phyloP scores from a whole-genome alignment of 2,113 vertebrate species.

The Cyprinodon variegatus region DNA sequence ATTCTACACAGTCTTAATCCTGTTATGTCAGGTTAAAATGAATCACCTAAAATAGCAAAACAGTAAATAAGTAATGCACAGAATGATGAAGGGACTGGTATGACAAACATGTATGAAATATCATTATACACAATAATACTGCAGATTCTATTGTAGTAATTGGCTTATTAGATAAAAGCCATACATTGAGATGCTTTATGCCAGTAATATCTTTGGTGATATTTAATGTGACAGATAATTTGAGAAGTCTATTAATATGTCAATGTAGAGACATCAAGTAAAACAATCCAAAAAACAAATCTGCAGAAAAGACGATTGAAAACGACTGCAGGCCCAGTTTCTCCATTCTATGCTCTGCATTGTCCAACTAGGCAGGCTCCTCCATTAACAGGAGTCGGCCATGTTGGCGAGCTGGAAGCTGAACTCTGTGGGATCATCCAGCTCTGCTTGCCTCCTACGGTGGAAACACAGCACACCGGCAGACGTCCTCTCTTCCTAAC shows the following conservation, averaged over 20 bases:
- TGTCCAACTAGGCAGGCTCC: conserved; percentile 29
- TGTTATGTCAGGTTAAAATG: too few relatives aligned
- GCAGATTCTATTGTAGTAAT: too few relatives aligned
- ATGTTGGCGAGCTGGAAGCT: conserved; percentile 54
- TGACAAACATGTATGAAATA: too few relatives aligned
- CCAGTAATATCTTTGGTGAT: not conserved
- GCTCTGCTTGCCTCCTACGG: conserved; percentile 47
- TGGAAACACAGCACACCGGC: conserved; percentile 48
- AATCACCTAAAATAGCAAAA: too few relatives aligned
- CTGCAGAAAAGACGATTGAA: not conserved
- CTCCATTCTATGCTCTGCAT: not conserved
- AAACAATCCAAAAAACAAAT: not conserved
- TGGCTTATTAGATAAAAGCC: too few relatives aligned
- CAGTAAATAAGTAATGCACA: too few relatives aligned
- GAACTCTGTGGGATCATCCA: conserved; percentile 58
- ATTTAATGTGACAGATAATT: not conserved
- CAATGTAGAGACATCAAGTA: not conserved
- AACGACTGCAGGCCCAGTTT: not conserved
- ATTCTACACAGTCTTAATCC: too few relatives aligned
- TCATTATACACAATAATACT: too few relatives aligned
- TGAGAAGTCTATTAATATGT: not conserved
- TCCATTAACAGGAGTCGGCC: conserved; percentile 45
- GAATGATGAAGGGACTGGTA: too few relatives aligned
- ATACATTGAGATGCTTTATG: not conserved
- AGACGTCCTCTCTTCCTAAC: conserved; percentile 40